phyloP scores from a whole-genome alignment of 1,140 invertebrate species.

The Agrilus planipennis region DNA sequence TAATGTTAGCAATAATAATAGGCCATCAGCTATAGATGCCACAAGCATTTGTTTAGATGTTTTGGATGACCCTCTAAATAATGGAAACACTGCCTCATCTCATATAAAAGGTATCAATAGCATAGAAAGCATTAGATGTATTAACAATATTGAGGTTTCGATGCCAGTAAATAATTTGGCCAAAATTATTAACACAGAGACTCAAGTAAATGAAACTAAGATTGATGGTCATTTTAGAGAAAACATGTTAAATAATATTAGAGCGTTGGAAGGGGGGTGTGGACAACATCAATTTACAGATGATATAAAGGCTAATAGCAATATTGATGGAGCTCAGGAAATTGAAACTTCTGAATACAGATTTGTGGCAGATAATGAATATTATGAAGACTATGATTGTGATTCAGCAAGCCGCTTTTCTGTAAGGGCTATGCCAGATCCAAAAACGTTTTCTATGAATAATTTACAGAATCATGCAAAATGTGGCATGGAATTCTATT shows the following conservation, averaged over 20 bases:
- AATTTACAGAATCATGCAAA: no score
- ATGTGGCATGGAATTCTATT: no score
- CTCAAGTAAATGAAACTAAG: no score
- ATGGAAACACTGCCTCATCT: conserved; percentile 10
- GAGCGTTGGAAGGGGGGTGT: conserved; percentile 19
- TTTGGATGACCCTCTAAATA: conserved; percentile 18
- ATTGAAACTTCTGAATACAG: conserved; percentile 1
- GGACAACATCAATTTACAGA: no score
- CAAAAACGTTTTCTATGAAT: background rate
- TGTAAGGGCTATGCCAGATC: conserved; percentile 18
- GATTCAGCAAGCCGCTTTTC: conserved; percentile 9
- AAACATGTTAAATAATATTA: conserved; percentile 29
- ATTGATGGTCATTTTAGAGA: background rate
- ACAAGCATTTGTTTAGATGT: conserved; percentile 17
- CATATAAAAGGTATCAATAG: no score
- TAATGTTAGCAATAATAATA: conserved; percentile 23
- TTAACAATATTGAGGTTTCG: no score
- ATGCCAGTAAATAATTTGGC: no score
- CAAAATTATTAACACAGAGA: no score
- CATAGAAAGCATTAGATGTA: no score
- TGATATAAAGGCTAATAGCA: no score
- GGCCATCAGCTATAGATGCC: conserved; percentile 24
- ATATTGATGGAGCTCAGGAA: no score
- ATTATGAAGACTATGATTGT: background rate
- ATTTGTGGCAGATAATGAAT: background rate